Base-by-base conservation (phyloP, 2,888 invertebrate species). In the Urechis unicinctus region DNA sequence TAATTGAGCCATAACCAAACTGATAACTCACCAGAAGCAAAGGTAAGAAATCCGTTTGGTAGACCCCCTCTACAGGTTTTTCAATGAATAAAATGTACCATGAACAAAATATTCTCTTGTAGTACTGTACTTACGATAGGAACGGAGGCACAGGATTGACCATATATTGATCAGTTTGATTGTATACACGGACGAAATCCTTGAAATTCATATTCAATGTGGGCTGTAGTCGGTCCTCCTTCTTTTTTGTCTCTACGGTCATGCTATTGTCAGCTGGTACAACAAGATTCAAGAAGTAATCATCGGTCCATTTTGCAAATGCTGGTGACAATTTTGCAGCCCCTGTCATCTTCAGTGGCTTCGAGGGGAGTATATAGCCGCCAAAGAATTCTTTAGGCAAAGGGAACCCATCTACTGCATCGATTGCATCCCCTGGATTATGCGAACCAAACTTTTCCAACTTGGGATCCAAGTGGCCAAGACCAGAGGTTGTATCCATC, bases 111-210 rank as follows among this genome's bases (percentile, higher is more conserved):
- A n/a, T n/a, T n/a, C n/a, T n/a, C n/a, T n/a, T n/a, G n/a, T n/a
- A n/a, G n/a, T n/a, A n/a, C n/a, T n/a, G n/a, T n/a, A 36, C 55
- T 52, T 61, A 73, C 73, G 66, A 62, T 4, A 75, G 63, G 55
- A 66, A 68, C 1, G 48, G 22, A n/a, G 75, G 76, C 2, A 76
- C 71, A 26, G 59, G 56, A 49, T 71, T 63, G 0, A 77, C 76
- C 73, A 77, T 72, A 57, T 76, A 77, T 46, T 66, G 61, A 21
- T 69, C 67, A 3, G 69, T 66, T 3, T 58, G 50, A 47, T 72
- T 74, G 56, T 77, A 77, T 4, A 57, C 63, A 26, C 59, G 53
- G 3, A 77, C 60, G 66, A 75, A 77, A 26, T 73, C 68, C 45
- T 61, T 53, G 53, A 77, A 74, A 41, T 64, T 50, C 66, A 76